Base-by-base conservation (phyloP, 2,797 vertebrate genomes). In the Somateria mollissima region DNA sequence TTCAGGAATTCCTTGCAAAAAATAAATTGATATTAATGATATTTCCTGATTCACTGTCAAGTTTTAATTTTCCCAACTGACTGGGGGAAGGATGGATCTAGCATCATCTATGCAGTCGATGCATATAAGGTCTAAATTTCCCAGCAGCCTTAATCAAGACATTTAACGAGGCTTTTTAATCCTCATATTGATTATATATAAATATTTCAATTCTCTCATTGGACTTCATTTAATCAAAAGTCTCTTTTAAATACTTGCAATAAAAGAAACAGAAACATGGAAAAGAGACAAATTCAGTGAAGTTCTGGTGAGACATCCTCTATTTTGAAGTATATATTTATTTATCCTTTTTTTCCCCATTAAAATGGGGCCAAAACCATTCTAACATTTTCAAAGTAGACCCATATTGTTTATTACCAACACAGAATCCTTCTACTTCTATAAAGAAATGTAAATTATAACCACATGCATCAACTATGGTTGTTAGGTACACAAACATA, bases 231-330 rank as follows among this genome's bases (percentile, higher is more conserved):
- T 79, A 72, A 85, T 61, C 21, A 20, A 25, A 78, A 37, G 0
- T 27, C 7, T 36, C 9, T 75, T 72, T 72, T 65, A 24, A 47
- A 41, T 22, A 27, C 37, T 13, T 32, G 49, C 5, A 36, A 54
- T n/a, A 32, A 76, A 83, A 65, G 4, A 71, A 77, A 19, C 11
- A 49, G 1, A 0, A 19, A 28, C 49, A 64, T 12, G 4, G 36
- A 56, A 73, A 77, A 47, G 22, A 51, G 3, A 51, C 2, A 70
- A 58, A 62, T 45, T 74, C 10, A 69, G 2, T 34, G 1, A 5
- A 0, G 0, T 27, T 37, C 7, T 43, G 65, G 5, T 32, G 36
- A 66, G 12, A 11, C 6, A 36, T 61, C 7, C 7, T 75, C 62
- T 79, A 0, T 88, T 92, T 69, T 65, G 8, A 9, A 69, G 28